Conservation (phyloP, 2,797 vertebrate species). For the Cynopterus sphinx region DNA sequence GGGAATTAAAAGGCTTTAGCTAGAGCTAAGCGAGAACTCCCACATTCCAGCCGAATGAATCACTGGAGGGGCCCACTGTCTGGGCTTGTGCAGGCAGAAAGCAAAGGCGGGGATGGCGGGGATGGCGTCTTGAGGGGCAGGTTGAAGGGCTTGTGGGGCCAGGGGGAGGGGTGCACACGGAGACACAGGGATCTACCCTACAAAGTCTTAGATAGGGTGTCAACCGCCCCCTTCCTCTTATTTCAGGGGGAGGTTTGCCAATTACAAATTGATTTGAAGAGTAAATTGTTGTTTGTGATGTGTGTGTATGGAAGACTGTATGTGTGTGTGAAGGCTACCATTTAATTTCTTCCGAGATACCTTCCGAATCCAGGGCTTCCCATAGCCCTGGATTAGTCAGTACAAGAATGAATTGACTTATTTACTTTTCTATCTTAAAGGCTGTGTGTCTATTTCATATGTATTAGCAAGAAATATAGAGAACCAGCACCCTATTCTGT, state of each 20-base stretch:
- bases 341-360: neutral
- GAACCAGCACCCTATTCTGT: neutral
- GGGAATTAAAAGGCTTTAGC: conserved; percentile 80
- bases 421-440: neutral
- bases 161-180: accelerated
- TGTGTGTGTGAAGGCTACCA: neutral
- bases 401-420: neutral
- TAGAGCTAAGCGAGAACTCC: conserved; percentile 69
- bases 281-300: accelerated
- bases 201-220: neutral
- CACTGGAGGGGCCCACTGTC: conserved; percentile 43
- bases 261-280: neutral
- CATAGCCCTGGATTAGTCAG: neutral
- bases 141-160: accelerated
- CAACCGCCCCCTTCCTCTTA: neutral
- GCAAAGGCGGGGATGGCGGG: no score
- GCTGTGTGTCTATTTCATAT: neutral
- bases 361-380: neutral
- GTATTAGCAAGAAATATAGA: neutral
- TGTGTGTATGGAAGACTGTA: neutral
- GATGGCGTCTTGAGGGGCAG: no score
- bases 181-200: neutral
- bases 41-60: conserved; percentile 82
- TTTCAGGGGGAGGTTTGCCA: neutral
- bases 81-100: neutral